Evolutionary conservation across 1,140 invertebrate genomes (phyloP), one percentile per base, ranked within the genome.

Genomic region (Trichonephila clavata): DNA sequence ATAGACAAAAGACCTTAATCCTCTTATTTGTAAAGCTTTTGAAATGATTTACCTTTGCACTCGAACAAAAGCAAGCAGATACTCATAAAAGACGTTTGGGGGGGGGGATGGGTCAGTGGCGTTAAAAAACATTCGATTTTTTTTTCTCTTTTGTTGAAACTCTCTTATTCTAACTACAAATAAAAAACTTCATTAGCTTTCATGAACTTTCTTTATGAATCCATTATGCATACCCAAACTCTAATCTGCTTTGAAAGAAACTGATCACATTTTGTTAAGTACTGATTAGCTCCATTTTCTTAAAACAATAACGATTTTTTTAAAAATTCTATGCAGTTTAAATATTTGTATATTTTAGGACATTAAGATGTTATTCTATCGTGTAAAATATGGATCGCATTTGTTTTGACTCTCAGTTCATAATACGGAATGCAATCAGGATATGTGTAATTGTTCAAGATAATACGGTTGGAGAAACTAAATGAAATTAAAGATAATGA

Each of bases 1-100:
- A 32, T 39, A 24, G 16, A 77, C 27, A 39, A 77, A 77, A 77
- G 71, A 77, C 14, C 18, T 39, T 77, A 77, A 77, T 77, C 71
- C 71, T 77, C 71, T 77, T 77, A 77, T 77, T 77, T 77, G 32
- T 39, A 77, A 77, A 77, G 71, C 71, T 77, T 77, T 77, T 77
- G 71, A 77, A 77, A 77, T 77, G 27, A 77, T 77, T 77, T 77
- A 39, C 71, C 27, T 77, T 77, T 77, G 27, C 71, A 39, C 27
- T 77, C 27, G 1, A 77, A 77, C 71, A 77, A 20, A 10, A 50
- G 50, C 50, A 27, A 21, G 13, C 71, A 77, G 71, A 32, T 39
- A 77, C 39, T 77, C 27, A 77, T 18, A 32, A 77, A 77, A 27
- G 32, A 18, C 27, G 27, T 20, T 39, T 24, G 7, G n/a, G 65